Evolutionary conservation across 2,888 invertebrate species (phyloP), one percentile per base, ranked within the genome.

Genomic region (Melipona bicolor): DNA sequence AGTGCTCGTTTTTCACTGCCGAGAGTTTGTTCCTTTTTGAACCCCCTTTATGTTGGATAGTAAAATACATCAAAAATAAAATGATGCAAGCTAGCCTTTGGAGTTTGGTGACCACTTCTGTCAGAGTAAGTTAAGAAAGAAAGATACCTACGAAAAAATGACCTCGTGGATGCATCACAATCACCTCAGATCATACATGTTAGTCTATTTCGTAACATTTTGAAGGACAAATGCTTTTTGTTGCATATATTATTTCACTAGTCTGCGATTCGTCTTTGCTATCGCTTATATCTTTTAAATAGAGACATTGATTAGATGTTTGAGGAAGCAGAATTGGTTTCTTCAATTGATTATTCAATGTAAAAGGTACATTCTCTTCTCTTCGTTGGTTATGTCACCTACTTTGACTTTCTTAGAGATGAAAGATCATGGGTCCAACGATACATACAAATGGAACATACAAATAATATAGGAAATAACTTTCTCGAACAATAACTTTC

Each of bases 41-140:
- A 67, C 75, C 65, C 64, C 69, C 36, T 36, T 56, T 59, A 61
- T 78, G 79, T 73, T 32, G 62, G 64, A 72, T 67, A 50, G 32
- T 61, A 56, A 73, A 61, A 50, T 83, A 77, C 9, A 43, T 59
- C 59, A 49, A 15, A 52, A 81, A 54, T 56, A 81, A 24, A 71
- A 90, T 73, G 79, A 95, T 95, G 95, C 95, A 95, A 92, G 95
- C 95, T 61, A 95, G 94, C 83, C 84, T 95, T 85, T 94, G 94
- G 94, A 95, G 93, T 90, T 90, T 95, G 70, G 92, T 95, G 87
- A 92, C 95, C 74, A 93, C 93, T 68, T 92, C 95, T 73, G 87
- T 95, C 84, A 95, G 94, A 94, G 95, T 95, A 93, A 94, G 94
- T 90, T 71, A 11, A 24, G 11, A 11, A 17, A 15, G 5, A 69